Base-by-base conservation (phyloP, 2,888 invertebrate species). In the Chloroclystis v-ata region DNA sequence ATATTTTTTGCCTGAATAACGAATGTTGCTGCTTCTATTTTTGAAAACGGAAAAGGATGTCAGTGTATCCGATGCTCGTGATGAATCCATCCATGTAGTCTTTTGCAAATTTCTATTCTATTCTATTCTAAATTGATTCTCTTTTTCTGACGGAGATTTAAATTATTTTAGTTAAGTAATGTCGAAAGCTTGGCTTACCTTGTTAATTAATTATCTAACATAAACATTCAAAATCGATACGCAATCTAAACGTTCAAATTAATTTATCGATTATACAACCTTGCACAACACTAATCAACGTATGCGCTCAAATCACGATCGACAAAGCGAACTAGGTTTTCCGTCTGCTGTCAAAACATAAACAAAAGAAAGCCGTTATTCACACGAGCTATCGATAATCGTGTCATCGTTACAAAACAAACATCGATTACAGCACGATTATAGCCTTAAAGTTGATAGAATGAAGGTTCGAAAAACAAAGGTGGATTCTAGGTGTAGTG, bases 341-440 rank as follows among this genome's bases (percentile, higher is more conserved):
- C 56, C 47, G 54, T 43, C 43, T 54, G 46, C 43, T 57, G 59
- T 68, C 62, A 67, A 67, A 63, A 60, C 57, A 62, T 49, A 42
- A 62, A 63, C 60, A 67, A 70, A 65, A 65, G 63, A 67, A 70
- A 75, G 70, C 82, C 83, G 85, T 84, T 84, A 78, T 54, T 77
- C 70, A 69, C 68, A 75, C 68, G 65, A 57, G 63, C 69, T 28
- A 49, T 42, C 66, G 59, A 67, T 68, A 62, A 64, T 60, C 63
- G 60, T 66, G 59, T 60, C 59, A 53, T 56, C 67, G 69, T 68
- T 69, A 66, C 73, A 75, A 49, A 48, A 44, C 20, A 43, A 3
- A 28, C 13, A 9, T 28, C 25, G 20, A 35, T 20, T 12, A 28
- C n/a, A 37, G 16, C 4, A 25, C 16, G 37, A 52, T 44, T 49